These are phyloP conservation scores for Ylistrum balloti DNA, from an alignment of 1,140 invertebrate species.

Conservation along the genomic window DNA sequence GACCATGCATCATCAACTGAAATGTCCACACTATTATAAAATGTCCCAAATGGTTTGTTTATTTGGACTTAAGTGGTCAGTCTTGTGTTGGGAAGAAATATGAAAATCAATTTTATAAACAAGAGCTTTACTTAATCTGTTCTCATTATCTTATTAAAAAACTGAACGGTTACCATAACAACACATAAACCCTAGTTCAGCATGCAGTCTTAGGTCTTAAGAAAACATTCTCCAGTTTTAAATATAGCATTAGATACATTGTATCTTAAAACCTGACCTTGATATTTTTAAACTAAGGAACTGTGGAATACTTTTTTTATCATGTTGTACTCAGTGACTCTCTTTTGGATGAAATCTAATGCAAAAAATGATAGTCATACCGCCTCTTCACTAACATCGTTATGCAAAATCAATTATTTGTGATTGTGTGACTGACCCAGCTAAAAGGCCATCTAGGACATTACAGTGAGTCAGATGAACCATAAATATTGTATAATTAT, in stretches of 20 bases:
- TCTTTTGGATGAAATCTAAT: background rate
- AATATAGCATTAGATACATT: no score
- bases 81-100: background rate
- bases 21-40: background rate
- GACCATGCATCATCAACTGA: background rate
- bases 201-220: background rate
- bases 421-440: background rate
- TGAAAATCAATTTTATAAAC: background rate
- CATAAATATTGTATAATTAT: constrained; percentile 18
- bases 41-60: background rate
- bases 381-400: background rate
- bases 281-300: no score
- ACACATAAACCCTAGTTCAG: background rate
- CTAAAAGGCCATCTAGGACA: background rate
- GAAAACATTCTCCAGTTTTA: background rate
- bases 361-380: background rate
- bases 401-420: background rate
- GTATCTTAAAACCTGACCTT: no score
- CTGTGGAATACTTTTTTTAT: background rate
- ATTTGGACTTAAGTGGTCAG: background rate
- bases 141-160: background rate
- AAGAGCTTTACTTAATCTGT: background rate
- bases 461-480: background rate
- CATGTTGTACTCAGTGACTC: background rate
- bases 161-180: background rate